Evolutionary conservation across 2,888 invertebrate genomes (phyloP), one percentile per base, ranked within the genome.

Genomic region (Polydrusus pterygomalis): DNA sequence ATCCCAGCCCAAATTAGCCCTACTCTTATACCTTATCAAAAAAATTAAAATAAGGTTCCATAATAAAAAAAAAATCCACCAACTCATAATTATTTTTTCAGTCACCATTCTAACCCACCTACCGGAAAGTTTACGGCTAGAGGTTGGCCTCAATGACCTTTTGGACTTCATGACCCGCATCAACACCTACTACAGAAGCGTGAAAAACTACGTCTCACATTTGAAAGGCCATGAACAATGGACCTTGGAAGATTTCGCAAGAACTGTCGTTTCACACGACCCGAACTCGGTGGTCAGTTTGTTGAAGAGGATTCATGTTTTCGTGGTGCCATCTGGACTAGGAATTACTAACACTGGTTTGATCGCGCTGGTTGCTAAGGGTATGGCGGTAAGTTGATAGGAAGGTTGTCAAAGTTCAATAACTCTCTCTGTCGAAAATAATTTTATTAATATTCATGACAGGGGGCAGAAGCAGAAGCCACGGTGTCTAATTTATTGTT

Each of bases 161-260:
- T 85, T 90, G 8, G 91, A 92, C 79, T 87, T 92, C 77, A 84
- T 92, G 75, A 89, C 89, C 70, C 87, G 91, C 15, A 90, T 94
- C 54, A 89, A 91, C 62, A 88, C 90, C 34, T 90, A 91, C 5
- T 91, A 92, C 79, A 84, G 89, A 34, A 88, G 90, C 82, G 92
- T 93, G 91, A 84, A 89, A 77, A 89, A 89, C 68, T 92, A 93
- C 83, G 89, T 91, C 69, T 85, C 87, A 7, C 76, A 80, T 10
- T 75, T 81, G 7, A 80, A 83, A 11, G 78, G 80, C 40, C 87
- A 92, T 79, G 93, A 95, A 84, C 85, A 88, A 78, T 88, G 89
- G 75, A 95, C 95, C 7, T 83, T 95, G 79, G 89, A 93, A 83
- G 90, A 92, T 82, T 95, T 95, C 83, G 94, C 95, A 0, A 89